Percentiles rank a stretch among this genome's conserved stretches.
Conservation (phyloP, 2,888 invertebrate genomes). For the Lithosia quadra region DNA sequence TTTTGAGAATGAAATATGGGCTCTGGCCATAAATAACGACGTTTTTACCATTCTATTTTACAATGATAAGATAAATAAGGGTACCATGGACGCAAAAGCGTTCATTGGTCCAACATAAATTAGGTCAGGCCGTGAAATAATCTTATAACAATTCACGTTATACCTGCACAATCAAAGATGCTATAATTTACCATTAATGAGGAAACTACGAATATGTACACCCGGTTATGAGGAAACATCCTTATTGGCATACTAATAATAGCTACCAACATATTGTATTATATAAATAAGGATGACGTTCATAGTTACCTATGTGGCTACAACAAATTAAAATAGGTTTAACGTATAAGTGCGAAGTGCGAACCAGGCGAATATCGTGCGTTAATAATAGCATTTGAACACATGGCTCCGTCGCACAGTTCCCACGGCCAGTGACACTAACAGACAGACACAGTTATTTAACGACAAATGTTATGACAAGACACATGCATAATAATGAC, state of each 20-base stretch:
- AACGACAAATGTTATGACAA: conserved; percentile 1
- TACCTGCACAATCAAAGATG: not conserved
- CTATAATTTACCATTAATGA: not conserved
- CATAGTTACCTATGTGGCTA: not conserved
- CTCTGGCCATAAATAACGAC: not conserved
- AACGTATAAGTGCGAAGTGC: not conserved
- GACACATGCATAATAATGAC: not conserved
- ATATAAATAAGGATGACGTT: not conserved
- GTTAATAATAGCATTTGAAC: not conserved
- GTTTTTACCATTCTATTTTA: not conserved
- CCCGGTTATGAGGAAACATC: not conserved
- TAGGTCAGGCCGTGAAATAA: too few species aligned
- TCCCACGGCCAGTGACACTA: conserved; percentile 2
- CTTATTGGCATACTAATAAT: not conserved
- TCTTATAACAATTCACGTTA: too few species aligned
- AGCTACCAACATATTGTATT: not conserved
- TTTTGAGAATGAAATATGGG: not conserved
- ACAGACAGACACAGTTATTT: not conserved
- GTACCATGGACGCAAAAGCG: not conserved
- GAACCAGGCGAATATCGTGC: not conserved
- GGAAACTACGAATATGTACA: not conserved
- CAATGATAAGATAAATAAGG: not conserved
- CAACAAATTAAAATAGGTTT: not conserved
- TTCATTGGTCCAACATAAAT: too few species aligned
- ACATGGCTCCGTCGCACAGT: not conserved